Evolutionary conservation across 2,888 invertebrate genomes (phyloP).

Genomic region (Volucella zonaria): DNA sequence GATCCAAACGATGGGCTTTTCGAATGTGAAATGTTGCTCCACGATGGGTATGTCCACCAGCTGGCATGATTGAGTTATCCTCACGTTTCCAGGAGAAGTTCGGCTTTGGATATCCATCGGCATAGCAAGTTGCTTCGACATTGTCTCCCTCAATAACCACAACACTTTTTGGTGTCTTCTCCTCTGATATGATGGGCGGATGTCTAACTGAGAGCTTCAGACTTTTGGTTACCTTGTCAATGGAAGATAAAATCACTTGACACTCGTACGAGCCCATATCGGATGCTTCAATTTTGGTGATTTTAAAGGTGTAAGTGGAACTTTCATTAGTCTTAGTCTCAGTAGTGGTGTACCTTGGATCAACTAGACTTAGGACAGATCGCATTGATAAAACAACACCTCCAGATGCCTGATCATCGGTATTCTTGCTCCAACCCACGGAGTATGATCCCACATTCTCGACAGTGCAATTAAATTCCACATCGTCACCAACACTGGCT

Average conservation of each 20-base stretch:
- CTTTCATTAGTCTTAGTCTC: slow-evolving; percentile 77
- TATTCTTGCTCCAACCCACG: slow-evolving; percentile 81
- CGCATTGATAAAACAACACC: slow-evolving; percentile 80
- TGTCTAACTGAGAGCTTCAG: slow-evolving; percentile 80
- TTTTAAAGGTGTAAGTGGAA: slow-evolving; percentile 79
- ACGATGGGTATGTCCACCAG: slow-evolving; percentile 78
- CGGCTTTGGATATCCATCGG: slow-evolving; percentile 91
- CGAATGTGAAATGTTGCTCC: slow-evolving; percentile 79
- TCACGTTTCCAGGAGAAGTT: slow-evolving; percentile 87
- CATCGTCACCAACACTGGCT: slow-evolving; percentile 80
- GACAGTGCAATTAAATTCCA: slow-evolving; percentile 81
- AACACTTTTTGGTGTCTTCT: slow-evolving; percentile 77
- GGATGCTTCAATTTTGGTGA: slow-evolving; percentile 79
- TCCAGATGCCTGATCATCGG: slow-evolving; percentile 77
- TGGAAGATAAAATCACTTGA: slow-evolving; percentile 80
- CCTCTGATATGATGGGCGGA: slow-evolving; percentile 80
- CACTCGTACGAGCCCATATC: slow-evolving; percentile 82
- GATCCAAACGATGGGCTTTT: slow-evolving; percentile 80
- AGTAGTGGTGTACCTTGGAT: slow-evolving; percentile 79
- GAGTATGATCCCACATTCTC: slow-evolving; percentile 79
- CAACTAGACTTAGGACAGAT: slow-evolving; percentile 78
- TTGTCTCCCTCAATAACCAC: slow-evolving; percentile 79
- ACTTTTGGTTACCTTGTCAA: slow-evolving; percentile 78
- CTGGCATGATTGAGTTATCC: slow-evolving; percentile 84
- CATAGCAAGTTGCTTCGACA: slow-evolving; percentile 86